Percentiles rank a stretch among this genome's conserved stretches.
These are phyloP conservation scores for Indicator indicator DNA, from an alignment of 2,113 vertebrate genomes.

Conservation along the genomic window DNA sequence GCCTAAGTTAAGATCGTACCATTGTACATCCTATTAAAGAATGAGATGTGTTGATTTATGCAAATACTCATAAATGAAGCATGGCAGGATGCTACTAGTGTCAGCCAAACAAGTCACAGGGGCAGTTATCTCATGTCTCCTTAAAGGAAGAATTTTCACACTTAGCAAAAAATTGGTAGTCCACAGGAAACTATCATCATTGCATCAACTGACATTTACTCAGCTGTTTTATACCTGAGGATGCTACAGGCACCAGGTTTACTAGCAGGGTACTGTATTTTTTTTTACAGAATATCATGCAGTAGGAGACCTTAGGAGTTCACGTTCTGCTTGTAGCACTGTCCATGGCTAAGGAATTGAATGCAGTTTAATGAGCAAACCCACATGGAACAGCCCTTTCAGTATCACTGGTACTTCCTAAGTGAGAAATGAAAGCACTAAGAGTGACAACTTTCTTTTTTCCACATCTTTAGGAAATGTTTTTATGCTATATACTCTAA, in stretches of 20 bases:
- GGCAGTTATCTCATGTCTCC: neutral
- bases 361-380: neutral
- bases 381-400: neutral
- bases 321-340: neutral
- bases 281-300: neutral
- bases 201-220: neutral
- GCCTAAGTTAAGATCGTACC: constrained; percentile 31
- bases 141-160: neutral
- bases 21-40: neutral
- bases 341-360: neutral
- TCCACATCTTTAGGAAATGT: neutral
- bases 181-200: neutral
- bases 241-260: neutral
- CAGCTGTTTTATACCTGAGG: neutral
- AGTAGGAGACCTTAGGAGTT: neutral
- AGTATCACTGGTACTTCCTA: neutral
- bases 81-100: neutral
- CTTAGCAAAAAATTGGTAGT: neutral
- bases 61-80: constrained; percentile 13
- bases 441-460: neutral
- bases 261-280: neutral
- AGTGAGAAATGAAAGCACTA: neutral
- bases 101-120: neutral
- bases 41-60: neutral
- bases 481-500: neutral